Evolutionary conservation across 1,140 invertebrate genomes (phyloP).

Genomic region (Eufriesea mexicana): DNA sequence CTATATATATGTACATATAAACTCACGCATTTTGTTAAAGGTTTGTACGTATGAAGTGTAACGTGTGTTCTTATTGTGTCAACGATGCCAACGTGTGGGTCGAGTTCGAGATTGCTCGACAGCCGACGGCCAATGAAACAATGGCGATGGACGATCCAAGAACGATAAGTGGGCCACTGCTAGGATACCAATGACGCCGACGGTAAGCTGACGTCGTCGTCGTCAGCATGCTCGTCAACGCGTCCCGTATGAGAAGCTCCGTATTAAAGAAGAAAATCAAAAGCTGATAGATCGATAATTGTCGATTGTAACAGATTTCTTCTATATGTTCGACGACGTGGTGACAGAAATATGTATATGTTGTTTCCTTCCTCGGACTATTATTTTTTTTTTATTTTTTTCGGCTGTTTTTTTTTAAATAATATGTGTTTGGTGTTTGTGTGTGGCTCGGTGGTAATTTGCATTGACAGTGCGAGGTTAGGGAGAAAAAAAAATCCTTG

Average conservation of each 20-base stretch:
- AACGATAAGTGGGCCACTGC: conserved; percentile 4
- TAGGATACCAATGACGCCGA: background rate
- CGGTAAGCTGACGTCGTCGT: background rate
- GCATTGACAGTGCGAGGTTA: conserved; percentile 51
- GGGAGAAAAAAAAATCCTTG: conserved; percentile 37
- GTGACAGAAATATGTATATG: background rate
- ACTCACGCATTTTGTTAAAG: conserved; percentile 58
- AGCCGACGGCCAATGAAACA: conserved; percentile 18
- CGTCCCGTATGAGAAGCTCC: background rate
- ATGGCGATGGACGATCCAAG: conserved; percentile 22
- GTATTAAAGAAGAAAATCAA: conserved; percentile 10
- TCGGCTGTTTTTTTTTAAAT: background rate
- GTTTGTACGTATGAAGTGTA: conserved; percentile 58
- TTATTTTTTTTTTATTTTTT: background rate
- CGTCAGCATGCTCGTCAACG: background rate
- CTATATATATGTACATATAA: conserved; percentile 65
- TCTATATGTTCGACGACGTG: background rate
- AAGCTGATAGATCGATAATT: background rate
- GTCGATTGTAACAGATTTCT: conserved; percentile 1
- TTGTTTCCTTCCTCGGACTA: background rate
- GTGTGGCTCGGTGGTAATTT: conserved; percentile 55
- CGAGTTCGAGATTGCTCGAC: conserved; percentile 1
- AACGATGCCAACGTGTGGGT: conserved; percentile 14
- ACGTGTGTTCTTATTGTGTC: conserved; percentile 31
- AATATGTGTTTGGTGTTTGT: conserved; percentile 1